A percentile compares a stretch with the other conserved stretches of the same genome.
phyloP scores from a whole-genome alignment of 2,797 vertebrate genomes.

The Rhynchotus rufescens region DNA sequence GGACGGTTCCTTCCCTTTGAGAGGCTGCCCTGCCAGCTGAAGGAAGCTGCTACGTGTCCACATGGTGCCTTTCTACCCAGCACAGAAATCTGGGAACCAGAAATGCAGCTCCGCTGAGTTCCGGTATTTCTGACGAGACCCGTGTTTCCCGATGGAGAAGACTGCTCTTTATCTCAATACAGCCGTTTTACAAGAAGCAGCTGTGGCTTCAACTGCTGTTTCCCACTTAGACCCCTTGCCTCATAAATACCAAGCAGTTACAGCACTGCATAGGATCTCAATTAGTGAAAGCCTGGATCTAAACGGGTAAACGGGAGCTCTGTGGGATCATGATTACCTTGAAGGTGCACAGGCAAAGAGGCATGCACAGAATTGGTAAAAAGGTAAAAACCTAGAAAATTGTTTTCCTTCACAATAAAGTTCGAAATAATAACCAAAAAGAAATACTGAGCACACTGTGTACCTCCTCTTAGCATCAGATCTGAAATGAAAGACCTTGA shows the following conservation, averaged over 20 bases:
- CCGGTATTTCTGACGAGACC: background rate
- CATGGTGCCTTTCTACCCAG: background rate
- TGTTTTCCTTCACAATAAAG: slow-evolving; percentile 39
- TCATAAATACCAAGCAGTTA: background rate
- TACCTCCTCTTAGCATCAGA: slow-evolving; percentile 72
- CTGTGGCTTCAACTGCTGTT: background rate
- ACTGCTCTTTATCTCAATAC: background rate
- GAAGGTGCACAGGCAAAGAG: slow-evolving; percentile 36
- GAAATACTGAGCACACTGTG: slow-evolving; percentile 60
- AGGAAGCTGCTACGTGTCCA: background rate
- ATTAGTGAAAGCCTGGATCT: slow-evolving; percentile 57
- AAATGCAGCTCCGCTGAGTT: rapidly evolving
- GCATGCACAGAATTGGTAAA: slow-evolving; percentile 21
- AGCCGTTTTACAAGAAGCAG: background rate
- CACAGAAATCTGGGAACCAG: background rate
- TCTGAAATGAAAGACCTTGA: slow-evolving; percentile 75
- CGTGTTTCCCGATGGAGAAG: background rate
- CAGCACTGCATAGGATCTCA: background rate
- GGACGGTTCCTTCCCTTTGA: background rate
- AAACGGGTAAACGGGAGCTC: slow-evolving; percentile 49
- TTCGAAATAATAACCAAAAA: slow-evolving; percentile 71
- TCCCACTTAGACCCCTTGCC: slow-evolving; percentile 4
- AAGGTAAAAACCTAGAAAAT: slow-evolving; percentile 58
- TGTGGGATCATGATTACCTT: slow-evolving; percentile 61
- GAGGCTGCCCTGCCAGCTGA: background rate